phyloP scores from a whole-genome alignment of 2,113 vertebrate species.

The Engraulis encrasicolus region DNA sequence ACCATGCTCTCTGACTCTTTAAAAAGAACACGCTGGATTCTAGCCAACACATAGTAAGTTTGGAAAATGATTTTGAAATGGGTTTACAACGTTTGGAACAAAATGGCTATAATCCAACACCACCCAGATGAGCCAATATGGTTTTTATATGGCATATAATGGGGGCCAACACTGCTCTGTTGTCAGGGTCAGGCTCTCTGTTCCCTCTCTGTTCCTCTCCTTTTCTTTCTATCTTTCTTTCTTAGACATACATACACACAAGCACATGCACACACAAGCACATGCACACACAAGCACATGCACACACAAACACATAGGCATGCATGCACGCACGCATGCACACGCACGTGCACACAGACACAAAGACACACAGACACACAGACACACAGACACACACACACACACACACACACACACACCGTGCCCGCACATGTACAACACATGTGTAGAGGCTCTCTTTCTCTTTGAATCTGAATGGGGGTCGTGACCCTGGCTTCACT shows the following conservation, averaged over 20 bases:
- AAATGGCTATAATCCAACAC: too few species aligned
- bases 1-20: too few species aligned
- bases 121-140: too few species aligned
- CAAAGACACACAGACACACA: too few species aligned
- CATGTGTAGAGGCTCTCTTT: background rate
- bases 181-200: too few species aligned
- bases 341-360: background rate
- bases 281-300: constrained; percentile 17
- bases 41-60: too few species aligned
- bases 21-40: too few species aligned
- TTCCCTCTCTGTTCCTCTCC: too few species aligned
- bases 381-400: background rate
- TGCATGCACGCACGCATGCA: constrained; percentile 9
- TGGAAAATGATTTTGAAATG: too few species aligned
- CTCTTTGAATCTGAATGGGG: constrained; percentile 19
- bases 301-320: background rate
- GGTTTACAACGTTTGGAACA: too few species aligned
- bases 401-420: constrained; percentile 3
- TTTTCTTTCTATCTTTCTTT: background rate
- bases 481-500: constrained; percentile 26
- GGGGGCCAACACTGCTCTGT: background rate
- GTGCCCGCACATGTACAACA: constrained; percentile 20
- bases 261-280: background rate
- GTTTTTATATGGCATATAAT: too few species aligned
- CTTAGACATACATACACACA: background rate